A percentile compares a stretch with the other conserved stretches of the same genome.
These are phyloP conservation scores for Endomychus coccineus DNA, from an alignment of 2,888 invertebrate species.

Conservation along the genomic window DNA sequence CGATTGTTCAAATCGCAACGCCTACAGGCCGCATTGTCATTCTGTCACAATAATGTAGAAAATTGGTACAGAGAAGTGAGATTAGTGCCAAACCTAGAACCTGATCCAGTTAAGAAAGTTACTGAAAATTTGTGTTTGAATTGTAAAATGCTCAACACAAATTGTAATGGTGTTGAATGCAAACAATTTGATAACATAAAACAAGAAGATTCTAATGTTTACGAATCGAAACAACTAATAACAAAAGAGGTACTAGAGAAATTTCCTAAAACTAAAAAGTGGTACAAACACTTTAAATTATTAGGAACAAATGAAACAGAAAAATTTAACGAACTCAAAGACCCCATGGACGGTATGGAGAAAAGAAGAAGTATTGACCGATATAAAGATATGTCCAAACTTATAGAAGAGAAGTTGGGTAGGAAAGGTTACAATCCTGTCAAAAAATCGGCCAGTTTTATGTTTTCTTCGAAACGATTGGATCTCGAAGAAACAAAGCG, in stretches of 20 bases:
- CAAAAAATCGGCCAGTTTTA: constrained; percentile 40
- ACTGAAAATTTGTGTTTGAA: constrained; percentile 14
- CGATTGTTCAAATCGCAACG: constrained; percentile 57
- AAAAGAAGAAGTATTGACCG: constrained; percentile 64
- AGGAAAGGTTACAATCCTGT: constrained; percentile 38
- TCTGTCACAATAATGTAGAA: constrained; percentile 58
- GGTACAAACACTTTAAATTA: constrained; percentile 57
- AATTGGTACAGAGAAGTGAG: constrained; percentile 56
- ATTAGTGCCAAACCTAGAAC: constrained; percentile 31
- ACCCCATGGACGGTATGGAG: constrained; percentile 55
- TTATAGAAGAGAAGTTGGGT: constrained; percentile 61
- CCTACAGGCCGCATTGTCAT: constrained; percentile 57
- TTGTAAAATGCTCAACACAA: constrained; percentile 13
- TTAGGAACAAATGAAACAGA: constrained; percentile 45
- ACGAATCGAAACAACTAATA: constrained; percentile 31
- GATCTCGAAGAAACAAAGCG: constrained; percentile 31
- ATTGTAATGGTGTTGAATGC: constrained; percentile 11
- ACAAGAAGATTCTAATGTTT: constrained; percentile 8
- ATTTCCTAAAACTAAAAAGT: constrained; percentile 55
- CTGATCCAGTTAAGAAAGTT: not conserved
- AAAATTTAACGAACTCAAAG: constrained; percentile 44
- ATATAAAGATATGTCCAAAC: constrained; percentile 64
- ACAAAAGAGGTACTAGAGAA: constrained; percentile 36
- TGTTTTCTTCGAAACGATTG: constrained; percentile 36
- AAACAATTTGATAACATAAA: not conserved